These are phyloP conservation scores for Varanus komodoensis DNA, from an alignment of 2,113 vertebrate genomes.

Conservation along the genomic window DNA sequence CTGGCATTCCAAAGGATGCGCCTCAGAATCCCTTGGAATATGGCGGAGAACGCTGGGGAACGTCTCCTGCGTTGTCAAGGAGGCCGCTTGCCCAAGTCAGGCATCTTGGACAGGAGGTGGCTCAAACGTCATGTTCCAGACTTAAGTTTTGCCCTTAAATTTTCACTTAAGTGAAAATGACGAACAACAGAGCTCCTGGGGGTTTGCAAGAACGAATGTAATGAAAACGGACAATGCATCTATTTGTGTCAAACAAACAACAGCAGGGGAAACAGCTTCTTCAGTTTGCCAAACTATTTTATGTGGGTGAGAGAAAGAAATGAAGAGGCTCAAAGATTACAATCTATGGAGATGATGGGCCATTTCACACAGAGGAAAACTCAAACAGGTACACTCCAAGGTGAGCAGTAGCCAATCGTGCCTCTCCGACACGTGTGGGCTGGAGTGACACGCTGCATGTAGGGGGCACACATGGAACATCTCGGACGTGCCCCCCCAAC, in stretches of 20 bases:
- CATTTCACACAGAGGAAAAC: neutral
- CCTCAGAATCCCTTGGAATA: neutral
- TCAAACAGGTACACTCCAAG: neutral
- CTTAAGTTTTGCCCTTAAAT: neutral
- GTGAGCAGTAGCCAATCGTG: neutral
- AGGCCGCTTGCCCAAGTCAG: neutral
- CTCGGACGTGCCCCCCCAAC: neutral
- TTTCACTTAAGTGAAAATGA: neutral
- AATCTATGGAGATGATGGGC: neutral
- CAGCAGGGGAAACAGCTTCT: neutral
- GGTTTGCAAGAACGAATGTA: neutral
- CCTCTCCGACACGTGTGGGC: neutral
- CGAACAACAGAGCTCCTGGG: too few relatives aligned
- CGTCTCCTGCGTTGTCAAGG: neutral
- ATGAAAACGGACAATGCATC: neutral
- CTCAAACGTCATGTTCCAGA: neutral
- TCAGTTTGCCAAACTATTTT: neutral
- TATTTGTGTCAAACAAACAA: neutral
- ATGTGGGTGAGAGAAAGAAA: neutral
- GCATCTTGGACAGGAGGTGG: neutral
- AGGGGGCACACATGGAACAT: neutral
- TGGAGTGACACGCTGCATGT: neutral
- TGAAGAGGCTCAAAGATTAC: neutral
- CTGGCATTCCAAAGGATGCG: neutral
- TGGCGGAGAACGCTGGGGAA: neutral